phyloP scores from a whole-genome alignment of 2,113 vertebrate species.

The Poecile atricapillus region DNA sequence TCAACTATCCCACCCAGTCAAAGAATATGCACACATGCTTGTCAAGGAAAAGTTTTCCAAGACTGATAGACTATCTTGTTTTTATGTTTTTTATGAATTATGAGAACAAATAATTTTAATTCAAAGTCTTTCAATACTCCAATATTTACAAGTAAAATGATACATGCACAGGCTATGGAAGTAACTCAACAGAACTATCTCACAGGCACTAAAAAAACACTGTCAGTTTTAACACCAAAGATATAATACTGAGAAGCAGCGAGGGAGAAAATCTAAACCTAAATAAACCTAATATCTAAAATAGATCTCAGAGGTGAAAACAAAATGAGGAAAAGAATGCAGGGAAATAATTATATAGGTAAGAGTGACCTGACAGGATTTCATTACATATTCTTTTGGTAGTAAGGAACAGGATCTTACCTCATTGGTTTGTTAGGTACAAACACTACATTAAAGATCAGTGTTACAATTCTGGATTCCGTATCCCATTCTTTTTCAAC shows the following conservation, averaged over 20 bases:
- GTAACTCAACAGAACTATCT: neutral
- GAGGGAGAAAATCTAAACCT: neutral
- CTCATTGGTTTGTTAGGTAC: conserved; percentile 75
- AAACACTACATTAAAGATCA: conserved; percentile 76
- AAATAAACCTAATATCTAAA: too few relatives aligned
- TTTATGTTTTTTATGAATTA: neutral
- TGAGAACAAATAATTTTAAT: neutral
- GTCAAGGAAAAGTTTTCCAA: neutral
- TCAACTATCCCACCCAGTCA: neutral
- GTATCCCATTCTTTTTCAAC: conserved; percentile 43
- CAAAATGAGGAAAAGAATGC: neutral
- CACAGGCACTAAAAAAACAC: neutral
- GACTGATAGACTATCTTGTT: neutral
- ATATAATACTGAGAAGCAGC: neutral
- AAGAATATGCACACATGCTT: neutral
- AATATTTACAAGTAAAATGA: neutral
- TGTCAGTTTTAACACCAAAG: neutral
- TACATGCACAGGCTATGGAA: neutral
- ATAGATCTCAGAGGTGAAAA: neutral
- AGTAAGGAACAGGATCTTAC: conserved; percentile 53
- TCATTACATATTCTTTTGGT: neutral
- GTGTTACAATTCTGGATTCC: conserved; percentile 55
- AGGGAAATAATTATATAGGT: neutral
- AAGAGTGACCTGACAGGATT: neutral
- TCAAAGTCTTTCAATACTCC: neutral